Conservation (phyloP, 2,888 invertebrate genomes). For the Rhynchonema sp. region DNA sequence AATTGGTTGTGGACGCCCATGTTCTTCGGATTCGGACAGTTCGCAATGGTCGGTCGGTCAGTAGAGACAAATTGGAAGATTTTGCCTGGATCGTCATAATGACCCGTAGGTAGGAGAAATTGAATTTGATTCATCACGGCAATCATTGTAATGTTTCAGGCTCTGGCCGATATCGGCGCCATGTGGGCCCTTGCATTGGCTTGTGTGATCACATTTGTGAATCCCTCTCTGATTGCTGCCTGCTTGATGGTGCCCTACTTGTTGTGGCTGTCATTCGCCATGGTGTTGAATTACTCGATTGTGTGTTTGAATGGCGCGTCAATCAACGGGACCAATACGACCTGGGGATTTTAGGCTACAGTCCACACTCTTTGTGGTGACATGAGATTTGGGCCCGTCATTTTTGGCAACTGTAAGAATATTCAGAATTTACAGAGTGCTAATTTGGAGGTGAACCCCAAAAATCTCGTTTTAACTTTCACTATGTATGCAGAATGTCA, state of each 20-base stretch:
- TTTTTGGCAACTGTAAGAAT: no score
- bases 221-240: conserved; percentile 45
- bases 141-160: conserved; percentile 13
- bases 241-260: conserved; percentile 47
- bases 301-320: neutral
- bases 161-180: conserved; percentile 16
- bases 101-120: no score
- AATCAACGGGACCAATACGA: no score
- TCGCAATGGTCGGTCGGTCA: neutral
- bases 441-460: no score
- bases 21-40: conserved; percentile 1
- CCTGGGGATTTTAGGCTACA: no score
- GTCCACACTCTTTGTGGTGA: no score
- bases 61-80: neutral
- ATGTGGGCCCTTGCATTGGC: conserved; percentile 21
- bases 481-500: no score
- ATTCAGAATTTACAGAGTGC: no score
- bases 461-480: no score
- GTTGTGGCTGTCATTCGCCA: conserved; percentile 50
- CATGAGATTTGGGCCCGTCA: no score
- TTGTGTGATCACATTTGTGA: conserved; percentile 20
- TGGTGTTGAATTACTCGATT: conserved; percentile 46
- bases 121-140: neutral
- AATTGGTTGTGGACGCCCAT: conserved; percentile 4
- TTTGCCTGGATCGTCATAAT: no score